Evolutionary conservation across 2,888 invertebrate genomes (phyloP).

Genomic region (Melinaea menophilus): DNA sequence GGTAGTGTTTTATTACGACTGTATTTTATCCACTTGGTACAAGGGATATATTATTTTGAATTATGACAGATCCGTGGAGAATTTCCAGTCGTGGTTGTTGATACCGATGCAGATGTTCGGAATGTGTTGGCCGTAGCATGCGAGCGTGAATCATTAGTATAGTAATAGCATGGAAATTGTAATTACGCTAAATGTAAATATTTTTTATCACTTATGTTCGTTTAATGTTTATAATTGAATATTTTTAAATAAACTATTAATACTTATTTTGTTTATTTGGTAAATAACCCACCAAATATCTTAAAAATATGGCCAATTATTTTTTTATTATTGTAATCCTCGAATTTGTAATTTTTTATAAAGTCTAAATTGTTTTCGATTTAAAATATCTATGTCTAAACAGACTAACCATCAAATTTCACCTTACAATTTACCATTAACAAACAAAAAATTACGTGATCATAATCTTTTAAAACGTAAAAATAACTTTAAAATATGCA

Average conservation of each 20-base stretch:
- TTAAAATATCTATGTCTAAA: no score
- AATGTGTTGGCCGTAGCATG: constrained; percentile 57
- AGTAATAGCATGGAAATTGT: constrained; percentile 18
- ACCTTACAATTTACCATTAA: no score
- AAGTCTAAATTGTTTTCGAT: no score
- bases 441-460: no score
- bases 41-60: constrained; percentile 46
- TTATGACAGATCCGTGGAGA: constrained; percentile 52
- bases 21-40: constrained; percentile 55
- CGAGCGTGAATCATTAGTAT: constrained; percentile 17
- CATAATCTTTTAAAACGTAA: no score
- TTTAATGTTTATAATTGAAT: constrained; percentile 8
- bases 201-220: constrained; percentile 20
- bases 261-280: constrained; percentile 7
- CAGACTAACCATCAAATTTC: no score
- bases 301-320: no score
- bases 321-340: no score
- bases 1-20: constrained; percentile 56
- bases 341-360: no score
- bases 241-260: constrained; percentile 17
- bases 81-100: constrained; percentile 58
- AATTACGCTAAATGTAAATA: constrained; percentile 25
- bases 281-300: no score
- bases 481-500: no score
- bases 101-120: constrained; percentile 54